Evolutionary conservation across 2,888 invertebrate genomes (phyloP).

Genomic region (Napeogenes inachia): DNA sequence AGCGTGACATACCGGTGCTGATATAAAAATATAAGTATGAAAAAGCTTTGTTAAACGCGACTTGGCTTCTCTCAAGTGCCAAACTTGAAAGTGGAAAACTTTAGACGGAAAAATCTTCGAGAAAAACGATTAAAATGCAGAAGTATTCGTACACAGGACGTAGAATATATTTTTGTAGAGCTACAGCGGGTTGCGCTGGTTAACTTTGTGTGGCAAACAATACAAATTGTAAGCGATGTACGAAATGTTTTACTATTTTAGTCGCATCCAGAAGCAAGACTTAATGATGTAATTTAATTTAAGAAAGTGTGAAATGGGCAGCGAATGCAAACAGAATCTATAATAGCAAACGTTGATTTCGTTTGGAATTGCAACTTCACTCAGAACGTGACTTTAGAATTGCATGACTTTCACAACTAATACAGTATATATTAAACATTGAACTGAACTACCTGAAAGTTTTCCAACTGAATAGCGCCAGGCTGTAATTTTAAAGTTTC

Average conservation of each 20-base stretch:
- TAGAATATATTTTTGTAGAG: conserved; percentile 4
- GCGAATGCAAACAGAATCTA: conserved; percentile 57
- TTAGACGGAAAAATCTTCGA: conserved; percentile 74
- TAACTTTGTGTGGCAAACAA: conserved; percentile 7
- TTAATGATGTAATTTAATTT: conserved; percentile 69
- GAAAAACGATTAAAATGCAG: conserved; percentile 73
- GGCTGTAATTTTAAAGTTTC: neutral
- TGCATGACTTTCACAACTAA: conserved; percentile 19
- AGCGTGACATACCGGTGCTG: conserved; percentile 74
- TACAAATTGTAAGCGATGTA: neutral
- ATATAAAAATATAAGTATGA: conserved; percentile 76
- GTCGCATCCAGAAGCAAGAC: conserved; percentile 31
- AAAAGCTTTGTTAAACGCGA: conserved; percentile 76
- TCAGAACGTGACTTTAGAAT: conserved; percentile 35
- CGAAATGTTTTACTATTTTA: conserved; percentile 25
- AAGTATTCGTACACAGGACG: conserved; percentile 53
- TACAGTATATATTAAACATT: conserved; percentile 13
- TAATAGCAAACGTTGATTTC: conserved; percentile 55
- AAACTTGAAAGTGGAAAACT: conserved; percentile 77
- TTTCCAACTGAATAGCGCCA: conserved; percentile 1
- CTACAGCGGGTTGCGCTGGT: neutral
- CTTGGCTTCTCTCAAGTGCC: conserved; percentile 73
- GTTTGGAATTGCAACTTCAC: conserved; percentile 44
- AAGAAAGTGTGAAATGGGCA: conserved; percentile 54
- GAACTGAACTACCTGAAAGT: conserved; percentile 3